Conservation (phyloP, 1,140 invertebrate species). For the Papilio aristodemus region DNA sequence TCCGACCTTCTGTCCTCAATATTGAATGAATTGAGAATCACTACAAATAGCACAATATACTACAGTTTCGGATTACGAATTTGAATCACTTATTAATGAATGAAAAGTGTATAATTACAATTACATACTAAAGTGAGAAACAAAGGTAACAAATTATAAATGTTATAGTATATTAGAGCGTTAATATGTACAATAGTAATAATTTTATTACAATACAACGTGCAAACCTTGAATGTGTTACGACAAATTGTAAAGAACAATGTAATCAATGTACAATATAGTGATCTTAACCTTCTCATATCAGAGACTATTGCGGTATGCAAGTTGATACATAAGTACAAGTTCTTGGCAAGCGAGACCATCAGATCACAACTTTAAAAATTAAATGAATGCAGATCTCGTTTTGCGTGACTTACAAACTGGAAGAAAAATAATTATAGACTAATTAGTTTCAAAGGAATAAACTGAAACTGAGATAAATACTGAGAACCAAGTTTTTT, state of each 20-base stretch:
- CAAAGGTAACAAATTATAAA: neutral
- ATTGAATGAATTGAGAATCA: neutral
- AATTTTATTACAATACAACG: neutral
- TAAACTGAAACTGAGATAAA: neutral
- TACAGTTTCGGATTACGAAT: no score
- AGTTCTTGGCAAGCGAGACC: neutral
- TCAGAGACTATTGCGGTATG: neutral
- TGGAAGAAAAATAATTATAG: neutral
- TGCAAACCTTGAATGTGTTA: neutral
- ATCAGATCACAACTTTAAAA: neutral
- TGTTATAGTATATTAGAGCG: neutral
- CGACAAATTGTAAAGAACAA: neutral
- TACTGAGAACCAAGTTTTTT: neutral
- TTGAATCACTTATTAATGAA: neutral
- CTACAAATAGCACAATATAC: neutral
- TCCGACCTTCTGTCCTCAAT: no score
- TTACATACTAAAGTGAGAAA: neutral
- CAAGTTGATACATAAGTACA: neutral
- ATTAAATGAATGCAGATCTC: neutral
- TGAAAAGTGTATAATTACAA: constrained; percentile 9
- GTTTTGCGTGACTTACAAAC: neutral
- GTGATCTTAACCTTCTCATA: constrained; percentile 7
- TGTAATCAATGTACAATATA: neutral
- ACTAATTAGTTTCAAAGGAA: neutral
- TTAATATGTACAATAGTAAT: neutral